Evolutionary conservation across 2,888 invertebrate genomes (phyloP).

Genomic region (Palloptera scutellata): DNA sequence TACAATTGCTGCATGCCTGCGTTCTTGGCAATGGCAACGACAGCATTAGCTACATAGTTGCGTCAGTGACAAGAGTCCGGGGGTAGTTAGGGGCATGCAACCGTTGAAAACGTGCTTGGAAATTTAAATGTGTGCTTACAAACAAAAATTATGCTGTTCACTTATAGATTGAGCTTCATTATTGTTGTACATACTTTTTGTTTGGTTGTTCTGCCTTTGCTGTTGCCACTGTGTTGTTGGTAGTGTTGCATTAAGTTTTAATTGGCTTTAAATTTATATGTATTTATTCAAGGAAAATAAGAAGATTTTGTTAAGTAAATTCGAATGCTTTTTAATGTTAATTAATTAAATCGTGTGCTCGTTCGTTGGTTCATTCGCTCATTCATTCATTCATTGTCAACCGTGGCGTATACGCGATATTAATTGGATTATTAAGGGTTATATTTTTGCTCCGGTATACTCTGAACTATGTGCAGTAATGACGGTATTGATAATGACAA

Average conservation of each 20-base stretch:
- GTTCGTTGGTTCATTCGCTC: no score
- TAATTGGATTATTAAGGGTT: conserved; percentile 15
- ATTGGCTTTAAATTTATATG: no score
- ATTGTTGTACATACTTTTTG: neutral
- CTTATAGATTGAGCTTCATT: conserved; percentile 13
- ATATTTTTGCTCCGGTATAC: no score
- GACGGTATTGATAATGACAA: no score
- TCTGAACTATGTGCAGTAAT: no score
- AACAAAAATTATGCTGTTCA: conserved; percentile 19
- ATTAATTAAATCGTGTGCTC: neutral
- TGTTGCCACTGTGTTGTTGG: neutral
- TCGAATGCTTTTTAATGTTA: conserved; percentile 12
- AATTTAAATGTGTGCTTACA: conserved; percentile 15
- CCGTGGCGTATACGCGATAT: conserved; percentile 19
- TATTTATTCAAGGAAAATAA: no score
- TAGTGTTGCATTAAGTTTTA: no score
- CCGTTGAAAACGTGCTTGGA: conserved; percentile 22
- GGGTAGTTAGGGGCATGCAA: neutral
- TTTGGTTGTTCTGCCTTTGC: neutral
- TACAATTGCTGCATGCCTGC: neutral
- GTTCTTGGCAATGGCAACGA: neutral
- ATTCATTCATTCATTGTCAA: no score
- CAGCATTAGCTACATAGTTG: conserved; percentile 1
- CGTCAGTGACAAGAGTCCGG: neutral
- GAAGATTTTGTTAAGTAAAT: neutral